Evolutionary conservation across 2,113 vertebrate species (phyloP).

Genomic region (Scomber scombrus): DNA sequence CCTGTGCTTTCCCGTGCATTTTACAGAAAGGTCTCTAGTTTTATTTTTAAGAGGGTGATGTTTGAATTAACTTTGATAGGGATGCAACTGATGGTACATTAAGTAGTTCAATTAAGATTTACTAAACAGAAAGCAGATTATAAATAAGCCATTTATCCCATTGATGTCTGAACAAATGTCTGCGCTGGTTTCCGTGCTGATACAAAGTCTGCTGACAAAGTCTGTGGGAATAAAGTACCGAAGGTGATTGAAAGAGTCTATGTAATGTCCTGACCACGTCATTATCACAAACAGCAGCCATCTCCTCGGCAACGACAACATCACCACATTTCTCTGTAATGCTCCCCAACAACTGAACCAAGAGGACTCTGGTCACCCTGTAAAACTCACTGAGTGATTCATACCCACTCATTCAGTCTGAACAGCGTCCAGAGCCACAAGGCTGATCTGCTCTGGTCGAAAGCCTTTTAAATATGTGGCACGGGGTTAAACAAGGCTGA

Average conservation of each 20-base stretch:
- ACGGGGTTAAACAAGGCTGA: conserved; percentile 55
- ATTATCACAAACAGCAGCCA: conserved; percentile 68
- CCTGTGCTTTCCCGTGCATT: conserved; percentile 37
- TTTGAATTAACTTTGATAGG: conserved; percentile 53
- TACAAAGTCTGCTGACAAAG: conserved; percentile 21
- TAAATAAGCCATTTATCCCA: background rate
- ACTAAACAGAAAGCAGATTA: conserved; percentile 34
- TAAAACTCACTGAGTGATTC: conserved; percentile 60
- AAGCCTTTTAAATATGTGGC: conserved; percentile 61
- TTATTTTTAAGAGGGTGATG: conserved; percentile 65
- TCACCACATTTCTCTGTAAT: conserved; percentile 34
- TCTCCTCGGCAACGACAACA: conserved; percentile 62
- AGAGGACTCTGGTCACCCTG: conserved; percentile 47
- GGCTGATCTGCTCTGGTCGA: conserved; percentile 36
- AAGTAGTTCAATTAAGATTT: conserved; percentile 35
- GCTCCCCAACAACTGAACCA: conserved; percentile 39
- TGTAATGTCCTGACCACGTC: conserved; percentile 43
- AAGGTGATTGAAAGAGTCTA: conserved; percentile 40
- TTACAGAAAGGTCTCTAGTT: conserved; percentile 37
- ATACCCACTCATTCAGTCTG: conserved; percentile 56
- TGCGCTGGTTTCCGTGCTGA: background rate
- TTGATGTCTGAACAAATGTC: conserved; percentile 21
- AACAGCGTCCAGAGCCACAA: conserved; percentile 68
- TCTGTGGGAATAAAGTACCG: conserved; percentile 27
- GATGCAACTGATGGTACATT: conserved; percentile 57